phyloP scores from a whole-genome alignment of 2,113 vertebrate genomes.

The Alosa alosa region DNA sequence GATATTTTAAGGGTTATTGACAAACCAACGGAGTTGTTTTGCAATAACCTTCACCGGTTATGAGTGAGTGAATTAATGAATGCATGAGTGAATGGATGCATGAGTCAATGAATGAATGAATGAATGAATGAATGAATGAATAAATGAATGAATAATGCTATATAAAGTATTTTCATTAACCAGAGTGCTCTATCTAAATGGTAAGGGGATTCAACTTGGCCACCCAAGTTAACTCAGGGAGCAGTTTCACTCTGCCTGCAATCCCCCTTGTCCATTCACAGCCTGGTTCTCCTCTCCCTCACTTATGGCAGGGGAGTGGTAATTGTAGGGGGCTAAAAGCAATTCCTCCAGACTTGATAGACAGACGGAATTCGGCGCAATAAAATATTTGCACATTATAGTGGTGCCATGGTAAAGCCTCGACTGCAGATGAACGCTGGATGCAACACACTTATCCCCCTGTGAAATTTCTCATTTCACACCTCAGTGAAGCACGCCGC shows the following conservation, averaged over 20 bases:
- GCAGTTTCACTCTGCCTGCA: background rate
- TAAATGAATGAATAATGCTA: background rate
- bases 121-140: too few species aligned
- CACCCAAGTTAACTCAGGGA: conserved; percentile 6
- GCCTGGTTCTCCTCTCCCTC: background rate
- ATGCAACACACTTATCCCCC: conserved; percentile 50
- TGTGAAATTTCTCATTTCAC: conserved; percentile 74
- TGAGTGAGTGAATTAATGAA: background rate
- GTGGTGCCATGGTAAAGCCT: conserved; percentile 18
- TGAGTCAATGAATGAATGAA: background rate
- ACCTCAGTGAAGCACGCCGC: conserved; percentile 60
- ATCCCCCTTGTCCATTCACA: background rate
- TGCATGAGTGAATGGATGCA: background rate
- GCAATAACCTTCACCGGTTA: too few species aligned
- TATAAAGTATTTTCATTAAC: background rate
- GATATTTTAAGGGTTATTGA: too few species aligned
- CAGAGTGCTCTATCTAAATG: background rate
- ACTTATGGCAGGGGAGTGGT: background rate
- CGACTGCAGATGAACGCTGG: conserved; percentile 28
- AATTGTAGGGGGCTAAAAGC: conserved; percentile 12
- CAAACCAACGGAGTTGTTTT: too few species aligned
- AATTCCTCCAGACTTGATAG: background rate
- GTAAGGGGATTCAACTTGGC: background rate
- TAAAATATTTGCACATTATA: conserved; percentile 43
- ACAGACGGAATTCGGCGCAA: conserved; percentile 22